A percentile compares a stretch with the other conserved stretches of the same genome.
phyloP scores from a whole-genome alignment of 2,113 vertebrate genomes.

The Morone chrysops region DNA sequence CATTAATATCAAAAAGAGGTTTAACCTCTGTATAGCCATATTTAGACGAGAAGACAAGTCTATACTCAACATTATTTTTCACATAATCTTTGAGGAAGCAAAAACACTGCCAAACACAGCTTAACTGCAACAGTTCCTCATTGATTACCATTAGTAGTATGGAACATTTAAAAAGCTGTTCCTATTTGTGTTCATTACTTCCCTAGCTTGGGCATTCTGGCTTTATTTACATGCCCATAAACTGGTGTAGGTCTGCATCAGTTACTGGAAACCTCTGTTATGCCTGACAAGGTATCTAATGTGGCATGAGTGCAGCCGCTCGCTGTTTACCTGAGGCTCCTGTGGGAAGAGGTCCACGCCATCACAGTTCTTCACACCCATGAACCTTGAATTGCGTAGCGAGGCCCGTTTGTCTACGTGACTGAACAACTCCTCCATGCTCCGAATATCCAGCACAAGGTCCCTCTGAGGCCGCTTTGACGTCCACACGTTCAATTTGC shows the following conservation, averaged over 20 bases:
- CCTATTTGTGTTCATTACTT: slow-evolving; percentile 40
- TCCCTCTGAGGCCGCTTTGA: slow-evolving; percentile 69
- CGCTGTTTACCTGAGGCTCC: slow-evolving; percentile 66
- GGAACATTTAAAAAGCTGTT: slow-evolving; percentile 53
- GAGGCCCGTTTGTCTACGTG: slow-evolving; percentile 73
- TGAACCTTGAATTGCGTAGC: slow-evolving; percentile 12
- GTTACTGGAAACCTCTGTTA: not conserved
- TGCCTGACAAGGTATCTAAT: not conserved
- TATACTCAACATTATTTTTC: not conserved
- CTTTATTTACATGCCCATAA: not conserved
- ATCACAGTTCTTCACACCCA: slow-evolving; percentile 55
- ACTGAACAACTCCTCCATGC: slow-evolving; percentile 88
- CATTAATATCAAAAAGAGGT: not conserved
- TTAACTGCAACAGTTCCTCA: slow-evolving; percentile 43
- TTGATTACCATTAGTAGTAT: not conserved
- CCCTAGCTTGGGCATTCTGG: slow-evolving; percentile 3
- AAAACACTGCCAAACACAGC: not conserved
- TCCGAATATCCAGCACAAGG: slow-evolving; percentile 81
- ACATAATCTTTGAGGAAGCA: slow-evolving; percentile 51
- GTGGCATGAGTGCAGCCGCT: not conserved
- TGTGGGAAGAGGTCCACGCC: slow-evolving; percentile 49
- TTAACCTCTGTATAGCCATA: not conserved
- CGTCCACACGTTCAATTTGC: slow-evolving; percentile 87
- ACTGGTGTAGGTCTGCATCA: not conserved
- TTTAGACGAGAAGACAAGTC: not conserved